Percentiles rank a stretch among this genome's conserved stretches.
phyloP scores from a whole-genome alignment of 2,797 vertebrate genomes.

The Onychomys leucogaster region DNA sequence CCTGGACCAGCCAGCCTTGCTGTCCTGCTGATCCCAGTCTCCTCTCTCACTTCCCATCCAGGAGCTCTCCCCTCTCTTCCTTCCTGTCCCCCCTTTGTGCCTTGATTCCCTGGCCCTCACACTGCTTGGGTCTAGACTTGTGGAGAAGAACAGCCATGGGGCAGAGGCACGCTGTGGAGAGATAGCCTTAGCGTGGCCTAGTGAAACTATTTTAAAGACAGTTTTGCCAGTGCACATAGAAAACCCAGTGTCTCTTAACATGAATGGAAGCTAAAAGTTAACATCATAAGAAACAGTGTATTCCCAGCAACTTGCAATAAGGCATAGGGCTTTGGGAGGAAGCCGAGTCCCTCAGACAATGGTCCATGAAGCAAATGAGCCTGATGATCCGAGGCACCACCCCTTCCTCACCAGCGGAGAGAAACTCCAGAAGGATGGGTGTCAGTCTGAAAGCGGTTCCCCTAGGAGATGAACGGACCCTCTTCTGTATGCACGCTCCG shows the following conservation, averaged over 20 bases:
- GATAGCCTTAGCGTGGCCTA: slow-evolving; percentile 4
- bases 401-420: neutral
- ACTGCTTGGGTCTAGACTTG: slow-evolving; percentile 93
- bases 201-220: neutral
- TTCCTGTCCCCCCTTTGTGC: neutral
- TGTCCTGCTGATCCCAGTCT: neutral
- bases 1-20: neutral
- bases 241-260: neutral
- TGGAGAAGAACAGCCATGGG: slow-evolving; percentile 92
- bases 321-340: neutral
- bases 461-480: neutral
- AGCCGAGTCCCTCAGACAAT: neutral
- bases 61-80: neutral
- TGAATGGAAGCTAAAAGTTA: neutral
- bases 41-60: neutral
- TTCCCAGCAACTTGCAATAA: neutral
- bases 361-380: neutral
- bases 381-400: neutral
- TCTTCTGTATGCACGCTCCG: neutral
- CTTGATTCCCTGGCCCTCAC: slow-evolving; percentile 64
- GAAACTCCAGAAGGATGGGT: rapidly evolving
- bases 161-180: slow-evolving; percentile 92
- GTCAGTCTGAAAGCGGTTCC: neutral
- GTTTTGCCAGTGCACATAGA: neutral
- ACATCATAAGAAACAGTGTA: neutral